Evolutionary conservation across 2,797 vertebrate genomes (phyloP), one percentile per base, ranked within the genome.

Genomic region (Phoeniculus purpureus): DNA sequence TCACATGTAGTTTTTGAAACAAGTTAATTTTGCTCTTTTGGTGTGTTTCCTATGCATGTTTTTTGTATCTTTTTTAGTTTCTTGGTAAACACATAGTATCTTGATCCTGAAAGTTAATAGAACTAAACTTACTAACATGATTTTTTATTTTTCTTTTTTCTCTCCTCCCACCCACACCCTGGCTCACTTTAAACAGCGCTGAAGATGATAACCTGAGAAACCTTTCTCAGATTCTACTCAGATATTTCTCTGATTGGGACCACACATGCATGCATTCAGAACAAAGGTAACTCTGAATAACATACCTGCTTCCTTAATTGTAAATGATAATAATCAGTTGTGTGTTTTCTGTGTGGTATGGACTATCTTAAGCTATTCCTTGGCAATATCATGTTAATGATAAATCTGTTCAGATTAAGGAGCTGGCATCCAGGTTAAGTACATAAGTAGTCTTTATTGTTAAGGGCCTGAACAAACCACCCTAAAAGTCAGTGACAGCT

Each of bases 171-270:
- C 17, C 48, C 13, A 6, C 7, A 11, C 54, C 29, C 11, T 22
- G 61, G 17, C 10, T 6, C 13, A 8, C 6, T 15, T 50, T 22
- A 9, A 73, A n/a, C 79, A 97, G 97, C 66, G 74, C 37, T 59
- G 95, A 92, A n/a, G 75, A 55, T 4, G 70, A 92, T 3, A 78
- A 73, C 25, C 8, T 56, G 74, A 66, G 67, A 88, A 94, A 92
- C 34, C 92, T 98, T 26, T 48, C 97, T 34, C 86, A 32, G 0
- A 37, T 95, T 68, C 95, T 98, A 0, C 31, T 97, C 78, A 84
- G 56, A 34, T 72, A 95, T 55, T 97, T 97, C 64, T 56, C 61
- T 62, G 94, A 92, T 6, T 85, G 75, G 79, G 84, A 93, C 32
- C 62, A 45, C 29, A 40, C 50, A 15, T 97, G 97, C 72, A 54